These are phyloP conservation scores for Sympetrum striolatum DNA, from an alignment of 2,888 invertebrate species.

Conservation along the genomic window DNA sequence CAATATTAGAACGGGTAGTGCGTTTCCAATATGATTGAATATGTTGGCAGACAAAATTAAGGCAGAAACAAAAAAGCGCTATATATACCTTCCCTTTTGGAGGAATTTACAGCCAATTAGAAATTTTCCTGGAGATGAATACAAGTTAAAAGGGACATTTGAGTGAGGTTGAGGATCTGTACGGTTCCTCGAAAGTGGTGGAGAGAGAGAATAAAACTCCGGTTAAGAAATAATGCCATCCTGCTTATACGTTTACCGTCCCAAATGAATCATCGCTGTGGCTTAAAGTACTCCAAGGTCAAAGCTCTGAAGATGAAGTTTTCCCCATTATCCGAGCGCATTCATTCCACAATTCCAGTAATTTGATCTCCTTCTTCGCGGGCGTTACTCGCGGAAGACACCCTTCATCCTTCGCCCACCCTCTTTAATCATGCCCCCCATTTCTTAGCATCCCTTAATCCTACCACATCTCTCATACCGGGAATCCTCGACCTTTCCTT, in stretches of 20 bases:
- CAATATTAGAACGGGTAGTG: too few relatives aligned
- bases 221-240: background rate
- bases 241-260: background rate
- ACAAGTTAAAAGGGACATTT: too few relatives aligned
- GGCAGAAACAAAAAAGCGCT: too few relatives aligned
- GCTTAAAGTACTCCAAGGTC: background rate
- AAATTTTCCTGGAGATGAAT: too few relatives aligned
- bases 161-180: too few relatives aligned
- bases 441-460: slow-evolving; percentile 3
- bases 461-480: background rate
- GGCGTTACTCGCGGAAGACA: slow-evolving; percentile 8
- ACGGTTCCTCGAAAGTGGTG: too few relatives aligned
- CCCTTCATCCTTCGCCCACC: background rate
- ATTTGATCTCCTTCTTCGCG: background rate
- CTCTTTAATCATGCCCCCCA: slow-evolving; percentile 10
- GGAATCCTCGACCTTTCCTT: background rate
- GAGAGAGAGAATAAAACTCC: background rate
- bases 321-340: background rate
- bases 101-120: too few relatives aligned
- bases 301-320: background rate
- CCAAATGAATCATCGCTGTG: background rate
- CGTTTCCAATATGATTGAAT: too few relatives aligned
- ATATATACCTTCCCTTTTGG: too few relatives aligned
- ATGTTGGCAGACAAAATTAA: too few relatives aligned
- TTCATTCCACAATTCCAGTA: slow-evolving; percentile 24